phyloP scores from a whole-genome alignment of 1,140 invertebrate species.

The Temnothorax nylanderi region DNA sequence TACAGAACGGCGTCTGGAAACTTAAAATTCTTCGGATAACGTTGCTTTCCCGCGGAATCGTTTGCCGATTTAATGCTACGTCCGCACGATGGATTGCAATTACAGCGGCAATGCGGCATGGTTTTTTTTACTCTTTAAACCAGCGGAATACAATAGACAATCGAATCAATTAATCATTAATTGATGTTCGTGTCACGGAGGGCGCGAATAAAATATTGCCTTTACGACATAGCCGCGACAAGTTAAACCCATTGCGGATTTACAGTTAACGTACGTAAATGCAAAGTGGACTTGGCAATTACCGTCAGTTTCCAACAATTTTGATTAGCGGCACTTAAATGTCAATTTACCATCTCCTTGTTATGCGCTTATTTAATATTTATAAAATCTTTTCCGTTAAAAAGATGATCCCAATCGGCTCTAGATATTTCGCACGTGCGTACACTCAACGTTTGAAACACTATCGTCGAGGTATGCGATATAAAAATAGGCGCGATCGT shows the following conservation, averaged over 20 bases:
- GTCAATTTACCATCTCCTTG: background rate
- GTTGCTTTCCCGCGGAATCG: background rate
- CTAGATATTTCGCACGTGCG: background rate
- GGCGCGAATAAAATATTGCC: slow-evolving; percentile 12
- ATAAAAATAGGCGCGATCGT: slow-evolving; percentile 14
- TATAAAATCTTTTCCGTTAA: background rate
- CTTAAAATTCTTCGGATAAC: slow-evolving; percentile 1
- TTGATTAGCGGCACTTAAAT: slow-evolving; percentile 11
- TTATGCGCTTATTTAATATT: background rate
- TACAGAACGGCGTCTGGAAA: background rate
- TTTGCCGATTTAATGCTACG: slow-evolving; percentile 5
- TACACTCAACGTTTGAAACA: background rate
- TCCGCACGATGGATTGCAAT: slow-evolving; percentile 10
- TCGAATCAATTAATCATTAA: slow-evolving; percentile 32
- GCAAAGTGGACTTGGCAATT: background rate
- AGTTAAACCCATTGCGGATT: background rate
- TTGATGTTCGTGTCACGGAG: background rate
- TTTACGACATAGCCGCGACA: background rate
- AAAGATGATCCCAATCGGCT: background rate
- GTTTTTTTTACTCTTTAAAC: background rate
- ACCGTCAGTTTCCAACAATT: slow-evolving; percentile 14
- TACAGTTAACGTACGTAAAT: slow-evolving; percentile 18
- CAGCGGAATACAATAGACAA: background rate
- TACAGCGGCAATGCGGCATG: background rate
- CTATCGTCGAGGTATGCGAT: background rate